Conservation (phyloP, 2,113 vertebrate species). For the Vulpes vulpes region DNA sequence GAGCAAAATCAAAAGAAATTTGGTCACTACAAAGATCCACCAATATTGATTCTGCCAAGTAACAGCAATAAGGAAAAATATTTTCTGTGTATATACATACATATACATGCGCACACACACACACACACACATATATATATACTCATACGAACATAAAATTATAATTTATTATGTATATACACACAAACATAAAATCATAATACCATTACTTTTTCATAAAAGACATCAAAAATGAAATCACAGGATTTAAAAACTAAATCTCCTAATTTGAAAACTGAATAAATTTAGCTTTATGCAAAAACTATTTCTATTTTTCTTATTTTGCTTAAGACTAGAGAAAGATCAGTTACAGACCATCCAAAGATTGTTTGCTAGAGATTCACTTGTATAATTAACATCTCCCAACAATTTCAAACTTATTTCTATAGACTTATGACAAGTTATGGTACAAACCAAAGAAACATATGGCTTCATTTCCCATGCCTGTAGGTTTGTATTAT, state of each 20-base stretch:
- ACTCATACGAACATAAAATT: background rate
- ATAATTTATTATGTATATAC: background rate
- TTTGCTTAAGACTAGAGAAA: conserved; percentile 12
- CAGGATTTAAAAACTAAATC: background rate
- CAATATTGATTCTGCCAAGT: background rate
- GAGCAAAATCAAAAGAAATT: conserved; percentile 30
- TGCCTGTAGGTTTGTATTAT: conserved; percentile 97
- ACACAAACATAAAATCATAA: conserved; percentile 9
- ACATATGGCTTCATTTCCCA: conserved; percentile 99
- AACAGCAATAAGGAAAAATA: background rate
- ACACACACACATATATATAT: background rate
- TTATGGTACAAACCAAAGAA: conserved; percentile 91
- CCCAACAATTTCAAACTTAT: conserved; percentile 29
- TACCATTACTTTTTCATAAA: background rate
- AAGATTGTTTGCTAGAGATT: background rate
- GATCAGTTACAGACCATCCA: background rate
- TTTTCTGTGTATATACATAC: background rate
- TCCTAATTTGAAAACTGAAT: conserved; percentile 10
- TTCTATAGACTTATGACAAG: conserved; percentile 52
- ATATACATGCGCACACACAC: background rate
- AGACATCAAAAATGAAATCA: background rate
- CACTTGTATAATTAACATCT: background rate
- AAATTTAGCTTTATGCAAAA: conserved; percentile 29
- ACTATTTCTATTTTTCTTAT: background rate
- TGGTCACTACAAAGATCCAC: background rate